Conservation (phyloP, 2,113 vertebrate genomes). For the Carlito syrichta region DNA sequence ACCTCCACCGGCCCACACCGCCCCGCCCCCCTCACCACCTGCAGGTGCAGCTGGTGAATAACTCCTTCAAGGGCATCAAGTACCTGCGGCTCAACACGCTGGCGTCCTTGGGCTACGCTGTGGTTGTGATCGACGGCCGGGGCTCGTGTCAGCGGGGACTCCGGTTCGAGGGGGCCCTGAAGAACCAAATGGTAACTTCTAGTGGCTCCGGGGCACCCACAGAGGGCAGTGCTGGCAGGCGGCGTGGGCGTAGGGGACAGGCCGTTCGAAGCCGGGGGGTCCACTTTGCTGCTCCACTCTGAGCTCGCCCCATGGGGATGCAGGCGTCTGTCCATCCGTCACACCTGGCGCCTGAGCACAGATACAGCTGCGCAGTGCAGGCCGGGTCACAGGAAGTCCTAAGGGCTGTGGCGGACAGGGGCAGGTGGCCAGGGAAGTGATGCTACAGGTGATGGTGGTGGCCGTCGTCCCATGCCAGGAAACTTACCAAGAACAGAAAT, state of each 20-base stretch:
- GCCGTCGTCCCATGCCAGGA: too few relatives aligned
- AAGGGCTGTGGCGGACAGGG: too few relatives aligned
- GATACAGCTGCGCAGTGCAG: fast-evolving
- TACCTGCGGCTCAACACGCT: constrained; percentile 95
- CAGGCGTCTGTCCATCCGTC: fast-evolving
- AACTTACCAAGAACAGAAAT: too few relatives aligned
- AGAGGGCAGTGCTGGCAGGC: not conserved
- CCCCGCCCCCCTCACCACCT: fast-evolving
- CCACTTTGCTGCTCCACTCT: not conserved
- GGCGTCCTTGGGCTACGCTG: constrained; percentile 94
- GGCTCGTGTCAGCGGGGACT: constrained; percentile 96
- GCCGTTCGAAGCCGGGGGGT: too few relatives aligned
- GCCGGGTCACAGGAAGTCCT: not conserved
- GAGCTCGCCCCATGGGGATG: not conserved
- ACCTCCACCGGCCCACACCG: too few relatives aligned
- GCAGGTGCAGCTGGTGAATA: constrained; percentile 97
- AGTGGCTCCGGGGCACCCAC: too few relatives aligned
- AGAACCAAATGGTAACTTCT: constrained; percentile 94
- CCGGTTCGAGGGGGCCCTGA: constrained; percentile 95
- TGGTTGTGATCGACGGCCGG: constrained; percentile 96
- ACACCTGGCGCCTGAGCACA: not conserved
- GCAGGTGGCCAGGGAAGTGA: fast-evolving
- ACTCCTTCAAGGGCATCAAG: constrained; percentile 98
- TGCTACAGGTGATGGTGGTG: fast-evolving
- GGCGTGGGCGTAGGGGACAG: too few relatives aligned